Conservation (phyloP, 92 coral and sea anemone species). For the Zoanthus gigantus region DNA sequence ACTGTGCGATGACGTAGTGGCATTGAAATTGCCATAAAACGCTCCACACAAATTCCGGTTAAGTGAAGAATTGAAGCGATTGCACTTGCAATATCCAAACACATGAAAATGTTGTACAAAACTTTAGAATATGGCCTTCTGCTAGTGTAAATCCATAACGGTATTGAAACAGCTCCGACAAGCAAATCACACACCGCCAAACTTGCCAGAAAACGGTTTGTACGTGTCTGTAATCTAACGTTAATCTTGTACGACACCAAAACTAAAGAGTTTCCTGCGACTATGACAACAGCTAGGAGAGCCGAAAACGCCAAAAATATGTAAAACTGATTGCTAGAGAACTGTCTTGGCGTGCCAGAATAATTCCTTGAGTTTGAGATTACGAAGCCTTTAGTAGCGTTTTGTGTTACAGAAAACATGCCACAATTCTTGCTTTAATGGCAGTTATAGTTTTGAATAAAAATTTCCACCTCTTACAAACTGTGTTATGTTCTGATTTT, state of each 20-base stretch:
- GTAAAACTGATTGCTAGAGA: slow-evolving; percentile 16
- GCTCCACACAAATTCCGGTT: slow-evolving; percentile 65
- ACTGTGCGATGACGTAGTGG: slow-evolving; percentile 65
- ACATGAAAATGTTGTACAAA: slow-evolving; percentile 48
- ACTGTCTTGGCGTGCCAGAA: background rate
- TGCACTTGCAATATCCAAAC: slow-evolving; percentile 59
- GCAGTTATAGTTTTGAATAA: background rate
- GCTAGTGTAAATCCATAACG: slow-evolving; percentile 54
- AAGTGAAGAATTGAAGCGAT: slow-evolving; percentile 65
- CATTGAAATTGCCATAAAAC: slow-evolving; percentile 54
- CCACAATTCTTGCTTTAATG: background rate
- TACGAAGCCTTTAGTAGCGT: background rate
- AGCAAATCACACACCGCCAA: slow-evolving; percentile 57
- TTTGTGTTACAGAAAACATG: background rate
- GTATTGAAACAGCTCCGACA: slow-evolving; percentile 60
- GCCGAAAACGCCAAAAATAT: slow-evolving; percentile 42
- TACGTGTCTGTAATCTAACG: slow-evolving; percentile 49
- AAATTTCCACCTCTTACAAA: too few relatives aligned
- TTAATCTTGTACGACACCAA: slow-evolving; percentile 55
- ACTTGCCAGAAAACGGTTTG: slow-evolving; percentile 66
- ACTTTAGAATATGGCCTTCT: slow-evolving; percentile 1
- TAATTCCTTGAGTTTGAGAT: background rate
- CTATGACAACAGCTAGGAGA: slow-evolving; percentile 32
- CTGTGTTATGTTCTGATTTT: too few relatives aligned
- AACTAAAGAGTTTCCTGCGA: slow-evolving; percentile 56